These are phyloP conservation scores for Tragelaphus imberbis DNA, from an alignment of 2,113 vertebrate species.

Conservation along the genomic window DNA sequence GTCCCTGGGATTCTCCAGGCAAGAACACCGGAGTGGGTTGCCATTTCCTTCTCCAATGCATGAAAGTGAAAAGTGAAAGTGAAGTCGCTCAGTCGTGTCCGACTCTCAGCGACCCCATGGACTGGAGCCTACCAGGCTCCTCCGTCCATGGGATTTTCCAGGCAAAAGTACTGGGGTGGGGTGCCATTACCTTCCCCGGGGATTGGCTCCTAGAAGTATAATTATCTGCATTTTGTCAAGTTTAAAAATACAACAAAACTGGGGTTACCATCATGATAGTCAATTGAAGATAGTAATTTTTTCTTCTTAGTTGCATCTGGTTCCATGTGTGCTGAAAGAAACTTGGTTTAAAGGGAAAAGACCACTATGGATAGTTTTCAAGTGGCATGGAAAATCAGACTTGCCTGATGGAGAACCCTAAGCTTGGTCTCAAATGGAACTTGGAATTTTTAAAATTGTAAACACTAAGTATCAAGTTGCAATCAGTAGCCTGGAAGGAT, in stretches of 20 bases:
- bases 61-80: no score
- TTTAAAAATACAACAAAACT: conserved; percentile 16
- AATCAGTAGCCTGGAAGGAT: conserved; percentile 20
- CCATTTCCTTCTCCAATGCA: no score
- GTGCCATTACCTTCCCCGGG: no score
- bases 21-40: no score
- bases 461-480: not conserved
- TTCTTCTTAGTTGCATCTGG: not conserved
- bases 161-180: no score
- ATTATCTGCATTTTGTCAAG: conserved; percentile 16
- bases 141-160: no score
- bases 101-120: no score
- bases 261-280: not conserved
- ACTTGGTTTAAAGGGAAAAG: not conserved
- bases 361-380: conserved; percentile 12
- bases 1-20: no score
- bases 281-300: not conserved
- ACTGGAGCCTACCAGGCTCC: no score
- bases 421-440: conserved; percentile 14
- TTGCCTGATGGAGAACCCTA: not conserved
- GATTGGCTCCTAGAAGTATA: not conserved
- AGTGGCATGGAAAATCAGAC: conserved; percentile 33
- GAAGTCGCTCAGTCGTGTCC: no score
- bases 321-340: not conserved
- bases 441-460: conserved; percentile 26